Conservation (phyloP, 1,140 invertebrate genomes). For the Epicauta chinensis region DNA sequence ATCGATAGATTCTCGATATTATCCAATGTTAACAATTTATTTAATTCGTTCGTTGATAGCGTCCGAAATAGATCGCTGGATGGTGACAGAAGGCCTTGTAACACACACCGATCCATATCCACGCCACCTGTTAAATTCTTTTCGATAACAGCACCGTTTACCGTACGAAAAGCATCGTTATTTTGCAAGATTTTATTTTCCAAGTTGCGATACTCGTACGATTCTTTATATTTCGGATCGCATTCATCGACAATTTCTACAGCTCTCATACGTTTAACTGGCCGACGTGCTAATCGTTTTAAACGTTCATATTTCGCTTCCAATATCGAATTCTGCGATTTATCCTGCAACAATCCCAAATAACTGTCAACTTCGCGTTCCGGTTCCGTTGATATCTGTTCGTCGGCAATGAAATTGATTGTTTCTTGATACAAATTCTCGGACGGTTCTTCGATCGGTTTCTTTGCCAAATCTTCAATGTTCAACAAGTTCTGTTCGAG, state of each 20-base stretch:
- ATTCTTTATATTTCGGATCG: constrained; percentile 12
- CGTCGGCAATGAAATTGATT: neutral
- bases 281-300: constrained; percentile 18
- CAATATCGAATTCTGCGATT: constrained; percentile 4
- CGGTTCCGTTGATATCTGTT: neutral
- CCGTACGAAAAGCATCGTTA: constrained; percentile 12
- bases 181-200: constrained; percentile 20
- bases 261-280: constrained; percentile 11
- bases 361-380: constrained; percentile 5
- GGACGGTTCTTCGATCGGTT: neutral
- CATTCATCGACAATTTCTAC: constrained; percentile 10
- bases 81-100: constrained; percentile 19
- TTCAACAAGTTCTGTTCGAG: constrained; percentile 24
- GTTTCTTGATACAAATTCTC: neutral
- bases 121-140: constrained; percentile 16
- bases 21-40: constrained; percentile 22
- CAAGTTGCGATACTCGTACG: constrained; percentile 24
- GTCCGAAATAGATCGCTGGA: constrained; percentile 10
- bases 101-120: constrained; percentile 26
- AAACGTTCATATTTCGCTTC: constrained; percentile 21
- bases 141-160: constrained; percentile 4
- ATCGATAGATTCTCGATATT: constrained; percentile 32
- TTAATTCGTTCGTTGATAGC: constrained; percentile 23
- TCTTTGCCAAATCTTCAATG: constrained; percentile 14
- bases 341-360: neutral